A percentile compares a stretch with the other conserved stretches of the same genome.
phyloP scores from a whole-genome alignment of 1,140 invertebrate genomes.

The Drosophila bocqueti region DNA sequence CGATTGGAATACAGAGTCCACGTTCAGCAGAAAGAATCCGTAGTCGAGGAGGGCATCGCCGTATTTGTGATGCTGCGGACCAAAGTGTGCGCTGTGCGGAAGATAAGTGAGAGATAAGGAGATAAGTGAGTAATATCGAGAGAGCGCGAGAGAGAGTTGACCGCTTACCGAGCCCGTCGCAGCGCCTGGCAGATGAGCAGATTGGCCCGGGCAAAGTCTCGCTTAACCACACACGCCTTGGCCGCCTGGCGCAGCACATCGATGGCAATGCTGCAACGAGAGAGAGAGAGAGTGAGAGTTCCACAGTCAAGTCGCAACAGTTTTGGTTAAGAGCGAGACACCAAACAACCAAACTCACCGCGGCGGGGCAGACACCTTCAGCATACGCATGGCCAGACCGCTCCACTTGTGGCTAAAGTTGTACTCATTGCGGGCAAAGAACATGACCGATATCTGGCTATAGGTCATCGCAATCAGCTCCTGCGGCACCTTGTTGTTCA shows the following conservation, averaged over 20 bases:
- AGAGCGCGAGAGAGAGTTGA: too few relatives aligned
- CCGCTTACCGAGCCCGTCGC: slow-evolving; percentile 88
- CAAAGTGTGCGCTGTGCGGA: slow-evolving; percentile 86
- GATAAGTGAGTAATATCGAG: background rate
- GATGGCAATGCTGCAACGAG: slow-evolving; percentile 87
- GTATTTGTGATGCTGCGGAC: slow-evolving; percentile 90
- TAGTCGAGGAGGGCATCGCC: slow-evolving; percentile 94
- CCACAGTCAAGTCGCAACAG: background rate
- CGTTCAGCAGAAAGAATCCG: slow-evolving; percentile 95
- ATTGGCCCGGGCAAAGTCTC: slow-evolving; percentile 92
- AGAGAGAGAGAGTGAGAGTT: background rate
- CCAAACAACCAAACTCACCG: slow-evolving; percentile 78
- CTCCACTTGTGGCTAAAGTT: slow-evolving; percentile 91
- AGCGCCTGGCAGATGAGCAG: slow-evolving; percentile 93
- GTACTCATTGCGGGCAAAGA: slow-evolving; percentile 93
- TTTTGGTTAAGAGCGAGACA: background rate
- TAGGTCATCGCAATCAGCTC: slow-evolving; percentile 89
- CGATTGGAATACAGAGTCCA: slow-evolving; percentile 93
- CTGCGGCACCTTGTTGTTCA: slow-evolving; percentile 51
- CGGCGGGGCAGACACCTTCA: slow-evolving; percentile 87
- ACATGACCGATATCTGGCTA: slow-evolving; percentile 91
- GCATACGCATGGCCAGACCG: slow-evolving; percentile 89
- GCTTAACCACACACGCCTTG: slow-evolving; percentile 94
- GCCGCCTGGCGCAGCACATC: slow-evolving; percentile 93
- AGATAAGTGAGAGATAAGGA: too few relatives aligned